Evolutionary conservation across 2,888 invertebrate species (phyloP).

Genomic region (Agrochola circellaris): DNA sequence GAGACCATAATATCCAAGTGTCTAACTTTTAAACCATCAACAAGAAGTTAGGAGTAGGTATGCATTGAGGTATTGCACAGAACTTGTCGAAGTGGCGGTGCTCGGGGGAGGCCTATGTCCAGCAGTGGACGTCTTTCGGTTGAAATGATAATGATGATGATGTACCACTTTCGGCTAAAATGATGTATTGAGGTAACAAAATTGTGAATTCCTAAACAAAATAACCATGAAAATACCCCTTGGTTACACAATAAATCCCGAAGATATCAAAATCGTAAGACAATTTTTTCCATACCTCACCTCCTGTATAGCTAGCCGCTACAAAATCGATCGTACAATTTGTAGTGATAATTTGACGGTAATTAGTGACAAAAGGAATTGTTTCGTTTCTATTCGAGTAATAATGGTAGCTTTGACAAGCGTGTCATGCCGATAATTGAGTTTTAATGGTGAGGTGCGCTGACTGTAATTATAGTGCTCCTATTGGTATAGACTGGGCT

Average conservation of each 20-base stretch:
- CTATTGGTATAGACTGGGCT: constrained; percentile 24
- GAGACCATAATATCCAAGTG: neutral
- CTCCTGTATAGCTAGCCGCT: neutral
- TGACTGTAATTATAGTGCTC: constrained; percentile 50
- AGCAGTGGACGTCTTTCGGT: too few species aligned
- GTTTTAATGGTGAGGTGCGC: constrained; percentile 57
- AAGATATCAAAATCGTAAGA: neutral
- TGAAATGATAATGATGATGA: too few species aligned
- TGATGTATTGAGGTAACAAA: neutral
- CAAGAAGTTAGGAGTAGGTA: neutral
- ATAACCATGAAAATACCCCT: neutral
- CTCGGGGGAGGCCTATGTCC: too few species aligned
- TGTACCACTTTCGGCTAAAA: too few species aligned
- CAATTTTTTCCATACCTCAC: neutral
- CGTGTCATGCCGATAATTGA: constrained; percentile 61
- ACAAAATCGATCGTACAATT: constrained; percentile 53
- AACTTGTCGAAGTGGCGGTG: too few species aligned
- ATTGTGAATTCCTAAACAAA: neutral
- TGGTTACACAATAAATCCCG: neutral
- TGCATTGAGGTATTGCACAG: too few species aligned
- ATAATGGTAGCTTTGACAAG: constrained; percentile 59
- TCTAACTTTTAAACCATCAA: neutral
- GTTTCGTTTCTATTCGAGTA: constrained; percentile 48
- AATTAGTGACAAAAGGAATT: constrained; percentile 54
- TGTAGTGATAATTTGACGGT: constrained; percentile 64